Base-by-base conservation (phyloP, 2,797 vertebrate species). In the Neosalanx taihuensis region DNA sequence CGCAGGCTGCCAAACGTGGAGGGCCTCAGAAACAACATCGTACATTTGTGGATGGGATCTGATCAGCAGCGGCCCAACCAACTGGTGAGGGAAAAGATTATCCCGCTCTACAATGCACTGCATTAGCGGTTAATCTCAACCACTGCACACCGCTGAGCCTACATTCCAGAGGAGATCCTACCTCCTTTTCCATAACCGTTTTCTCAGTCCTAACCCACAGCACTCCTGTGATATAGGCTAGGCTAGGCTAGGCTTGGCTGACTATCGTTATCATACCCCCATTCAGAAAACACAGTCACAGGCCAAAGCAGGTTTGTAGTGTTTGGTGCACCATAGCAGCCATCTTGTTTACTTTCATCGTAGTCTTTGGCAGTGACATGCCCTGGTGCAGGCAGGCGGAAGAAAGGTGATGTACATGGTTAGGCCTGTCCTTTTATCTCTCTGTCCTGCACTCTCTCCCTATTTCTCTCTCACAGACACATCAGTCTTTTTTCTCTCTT, bases 71-170 rank as follows among this genome's bases (percentile, higher is more conserved):
- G 5, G 49, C 13, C 18, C 51, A n/a, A 53, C 51, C 51, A 53
- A n/a, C 51, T 53, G 51, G 51, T 53, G 13, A n/a, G 15, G 18
- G 15, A 6, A 17, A 17, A 53, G 51, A 53, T 53, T n/a, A 53
- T 6, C 13, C 17, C 18, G 2, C 51, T 4, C 51, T n/a, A 84
- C 79, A 84, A 81, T 76, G 79, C 74, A 81, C 73, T 69, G 37
- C 60, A 75, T 37, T 69, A 56, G 60, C 26, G 62, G 80, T 82
- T 88, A 89, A 89, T 87, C 85, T 87, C 46, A 77, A 77, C 72
- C 82, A 87, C 85, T 80, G 76, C 80, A 77, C 74, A 70, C 79
- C 81, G 88, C 82, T 86, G 76, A 83, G 81, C 72, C 66, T 64
- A 76, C 51, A 77, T 10, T 77, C 33, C 46, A 67, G 67, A 70